Conservation (phyloP, 2,888 invertebrate genomes). For the Aethes cnicana region DNA sequence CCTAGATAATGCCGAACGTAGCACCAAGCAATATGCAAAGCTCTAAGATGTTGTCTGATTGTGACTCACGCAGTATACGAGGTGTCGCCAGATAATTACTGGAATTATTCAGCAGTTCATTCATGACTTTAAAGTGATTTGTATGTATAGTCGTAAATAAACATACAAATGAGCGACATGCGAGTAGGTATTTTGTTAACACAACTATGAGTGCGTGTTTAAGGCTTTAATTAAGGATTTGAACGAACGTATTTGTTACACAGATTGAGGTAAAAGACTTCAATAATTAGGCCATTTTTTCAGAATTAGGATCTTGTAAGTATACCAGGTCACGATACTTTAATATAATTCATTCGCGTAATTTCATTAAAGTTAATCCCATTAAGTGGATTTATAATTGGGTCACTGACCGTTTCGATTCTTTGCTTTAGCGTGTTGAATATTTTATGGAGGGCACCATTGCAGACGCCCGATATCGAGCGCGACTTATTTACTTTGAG, state of each 20-base stretch:
- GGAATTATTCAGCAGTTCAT: constrained; percentile 12
- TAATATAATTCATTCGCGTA: constrained; percentile 21
- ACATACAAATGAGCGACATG: neutral
- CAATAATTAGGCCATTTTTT: neutral
- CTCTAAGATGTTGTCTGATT: constrained; percentile 52
- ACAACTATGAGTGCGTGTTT: neutral
- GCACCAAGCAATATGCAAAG: constrained; percentile 53
- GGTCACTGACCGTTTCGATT: constrained; percentile 11
- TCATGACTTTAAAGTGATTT: constrained; percentile 16
- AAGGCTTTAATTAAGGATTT: neutral
- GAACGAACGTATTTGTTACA: neutral
- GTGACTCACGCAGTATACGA: constrained; percentile 45
- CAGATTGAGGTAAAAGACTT: neutral
- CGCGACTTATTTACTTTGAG: neutral
- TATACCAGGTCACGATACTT: constrained; percentile 16
- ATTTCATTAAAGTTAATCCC: constrained; percentile 19
- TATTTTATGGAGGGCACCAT: neutral
- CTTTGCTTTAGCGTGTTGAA: constrained; percentile 4
- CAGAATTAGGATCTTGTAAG: constrained; percentile 5
- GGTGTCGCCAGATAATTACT: constrained; percentile 29
- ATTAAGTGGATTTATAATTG: constrained; percentile 10
- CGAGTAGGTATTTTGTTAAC: neutral
- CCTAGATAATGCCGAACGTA: constrained; percentile 64
- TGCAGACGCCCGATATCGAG: neutral
- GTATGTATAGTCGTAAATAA: neutral